phyloP scores from a whole-genome alignment of 2,888 invertebrate species.

The Drosophila niveifrons region DNA sequence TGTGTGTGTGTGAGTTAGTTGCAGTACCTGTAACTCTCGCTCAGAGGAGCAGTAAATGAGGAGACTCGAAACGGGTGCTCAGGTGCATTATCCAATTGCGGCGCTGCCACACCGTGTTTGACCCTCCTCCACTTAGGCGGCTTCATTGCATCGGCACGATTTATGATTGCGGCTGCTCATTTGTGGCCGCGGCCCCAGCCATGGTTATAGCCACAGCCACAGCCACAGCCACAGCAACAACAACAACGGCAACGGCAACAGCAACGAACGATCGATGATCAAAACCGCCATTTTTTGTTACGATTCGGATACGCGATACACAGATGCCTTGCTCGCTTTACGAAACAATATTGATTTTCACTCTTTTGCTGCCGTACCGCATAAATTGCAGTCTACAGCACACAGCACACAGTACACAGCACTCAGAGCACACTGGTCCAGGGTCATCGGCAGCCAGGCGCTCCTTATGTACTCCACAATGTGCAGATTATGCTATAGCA shows the following conservation, averaged over 20 bases:
- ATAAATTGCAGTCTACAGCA: conserved; percentile 64
- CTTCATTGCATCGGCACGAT: conserved; percentile 77
- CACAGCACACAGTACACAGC: no score
- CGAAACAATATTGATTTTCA: conserved; percentile 78
- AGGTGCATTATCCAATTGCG: conserved; percentile 80
- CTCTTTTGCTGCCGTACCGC: conserved; percentile 52
- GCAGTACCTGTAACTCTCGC: conserved; percentile 14
- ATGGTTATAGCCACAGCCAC: background rate
- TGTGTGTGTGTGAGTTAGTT: conserved; percentile 7
- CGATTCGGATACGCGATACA: conserved; percentile 70
- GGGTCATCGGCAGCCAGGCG: conserved; percentile 22
- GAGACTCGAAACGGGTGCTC: conserved; percentile 70
- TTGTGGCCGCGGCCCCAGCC: conserved; percentile 47
- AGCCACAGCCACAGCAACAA: background rate
- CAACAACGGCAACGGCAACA: conserved; percentile 29
- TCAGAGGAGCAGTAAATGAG: conserved; percentile 49
- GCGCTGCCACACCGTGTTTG: conserved; percentile 62
- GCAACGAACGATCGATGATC: conserved; percentile 67
- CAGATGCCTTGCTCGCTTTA: conserved; percentile 66
- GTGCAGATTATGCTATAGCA: background rate
- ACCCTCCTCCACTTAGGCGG: conserved; percentile 71
- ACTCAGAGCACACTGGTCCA: conserved; percentile 52
- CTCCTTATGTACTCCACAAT: conserved; percentile 27
- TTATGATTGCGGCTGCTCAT: conserved; percentile 69
- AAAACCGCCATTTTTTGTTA: conserved; percentile 70